Conservation (phyloP, 2,888 invertebrate genomes). For the Apotomis capreana region DNA sequence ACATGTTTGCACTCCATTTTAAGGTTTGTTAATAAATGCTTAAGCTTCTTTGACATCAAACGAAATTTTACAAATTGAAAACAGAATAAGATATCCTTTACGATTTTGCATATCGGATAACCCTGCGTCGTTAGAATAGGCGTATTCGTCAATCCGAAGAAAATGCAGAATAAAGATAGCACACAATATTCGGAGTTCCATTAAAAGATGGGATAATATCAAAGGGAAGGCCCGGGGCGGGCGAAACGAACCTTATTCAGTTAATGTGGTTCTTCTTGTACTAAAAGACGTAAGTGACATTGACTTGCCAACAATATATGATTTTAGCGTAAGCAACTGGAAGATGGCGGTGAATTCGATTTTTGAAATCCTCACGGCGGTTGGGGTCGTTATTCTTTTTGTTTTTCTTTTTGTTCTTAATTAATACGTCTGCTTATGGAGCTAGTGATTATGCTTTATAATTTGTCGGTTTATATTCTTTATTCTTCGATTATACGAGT, state of each 20-base stretch:
- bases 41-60: too few relatives aligned
- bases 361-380: conserved; percentile 18
- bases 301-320: neutral
- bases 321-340: conserved; percentile 5
- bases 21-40: too few relatives aligned
- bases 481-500: too few relatives aligned
- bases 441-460: neutral
- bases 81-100: too few relatives aligned
- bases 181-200: conserved; percentile 44
- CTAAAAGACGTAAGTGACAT: neutral
- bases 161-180: conserved; percentile 42
- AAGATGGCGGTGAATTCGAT: conserved; percentile 4
- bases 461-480: neutral
- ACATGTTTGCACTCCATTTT: too few relatives aligned
- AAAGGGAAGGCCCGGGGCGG: conserved; percentile 47
- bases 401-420: neutral
- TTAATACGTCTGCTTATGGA: neutral
- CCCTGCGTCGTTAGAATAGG: conserved; percentile 3
- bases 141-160: conserved; percentile 42
- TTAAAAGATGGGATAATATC: conserved; percentile 57
- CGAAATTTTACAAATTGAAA: too few relatives aligned
- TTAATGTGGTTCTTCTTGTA: conserved; percentile 21
- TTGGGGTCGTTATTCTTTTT: conserved; percentile 5
- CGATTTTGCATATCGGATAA: too few relatives aligned
- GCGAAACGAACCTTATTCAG: conserved; percentile 44